Conservation (phyloP, 2,888 invertebrate species). For the Graphium colonna region DNA sequence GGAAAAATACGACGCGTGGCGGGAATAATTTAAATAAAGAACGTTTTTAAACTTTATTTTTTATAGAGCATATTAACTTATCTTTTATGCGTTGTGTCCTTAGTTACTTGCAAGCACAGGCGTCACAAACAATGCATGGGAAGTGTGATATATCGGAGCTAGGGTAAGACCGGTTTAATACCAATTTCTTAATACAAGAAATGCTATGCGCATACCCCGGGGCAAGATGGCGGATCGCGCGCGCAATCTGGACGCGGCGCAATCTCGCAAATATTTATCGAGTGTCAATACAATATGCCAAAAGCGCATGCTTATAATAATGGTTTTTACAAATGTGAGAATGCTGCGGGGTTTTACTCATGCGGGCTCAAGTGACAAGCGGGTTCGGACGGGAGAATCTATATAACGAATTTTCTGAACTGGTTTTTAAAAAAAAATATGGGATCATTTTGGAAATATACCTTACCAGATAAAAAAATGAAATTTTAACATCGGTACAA, state of each 20-base stretch:
- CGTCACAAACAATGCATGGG: slow-evolving; percentile 19
- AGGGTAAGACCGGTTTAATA: slow-evolving; percentile 13
- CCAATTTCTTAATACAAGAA: slow-evolving; percentile 24
- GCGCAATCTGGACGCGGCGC: slow-evolving; percentile 54
- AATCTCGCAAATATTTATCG: slow-evolving; percentile 74
- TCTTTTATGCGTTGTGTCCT: slow-evolving; percentile 1
- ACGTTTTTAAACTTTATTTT: slow-evolving; percentile 1
- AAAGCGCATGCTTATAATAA: slow-evolving; percentile 75
- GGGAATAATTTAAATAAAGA: background rate
- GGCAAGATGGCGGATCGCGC: slow-evolving; percentile 42
- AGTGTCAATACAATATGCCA: slow-evolving; percentile 78
- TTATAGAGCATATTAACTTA: slow-evolving; percentile 4
- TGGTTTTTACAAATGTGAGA: slow-evolving; percentile 73
- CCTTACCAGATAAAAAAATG: too few relatives aligned
- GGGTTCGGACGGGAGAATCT: too few relatives aligned
- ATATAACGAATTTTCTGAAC: too few relatives aligned
- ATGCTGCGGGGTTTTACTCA: slow-evolving; percentile 50
- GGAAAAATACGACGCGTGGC: background rate
- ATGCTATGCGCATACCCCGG: slow-evolving; percentile 31
- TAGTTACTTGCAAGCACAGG: slow-evolving; percentile 2
- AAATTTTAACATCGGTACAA: too few relatives aligned
- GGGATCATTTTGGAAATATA: too few relatives aligned
- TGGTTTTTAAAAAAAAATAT: too few relatives aligned
- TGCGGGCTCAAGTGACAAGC: slow-evolving; percentile 22
- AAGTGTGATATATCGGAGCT: slow-evolving; percentile 22